phyloP scores from a whole-genome alignment of 2,888 invertebrate genomes.

The Silvanus unidentatus region DNA sequence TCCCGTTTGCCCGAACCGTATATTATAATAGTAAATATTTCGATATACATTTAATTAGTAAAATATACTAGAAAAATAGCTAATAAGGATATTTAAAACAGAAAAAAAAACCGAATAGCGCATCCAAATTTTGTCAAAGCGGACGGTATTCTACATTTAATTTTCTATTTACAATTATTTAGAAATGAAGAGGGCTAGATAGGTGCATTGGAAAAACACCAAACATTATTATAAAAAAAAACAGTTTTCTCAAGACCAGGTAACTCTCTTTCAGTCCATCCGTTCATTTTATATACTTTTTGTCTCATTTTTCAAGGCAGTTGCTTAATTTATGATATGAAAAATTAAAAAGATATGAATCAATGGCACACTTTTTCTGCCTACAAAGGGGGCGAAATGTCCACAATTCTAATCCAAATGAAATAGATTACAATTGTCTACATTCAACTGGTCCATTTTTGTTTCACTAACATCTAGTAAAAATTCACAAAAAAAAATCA shows the following conservation, averaged over 20 bases:
- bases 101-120: too few relatives aligned
- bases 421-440: too few relatives aligned
- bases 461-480: too few relatives aligned
- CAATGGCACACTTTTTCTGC: slow-evolving; percentile 15
- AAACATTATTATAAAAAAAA: background rate
- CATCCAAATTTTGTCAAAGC: slow-evolving; percentile 5
- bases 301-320: slow-evolving; percentile 18
- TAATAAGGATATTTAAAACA: too few relatives aligned
- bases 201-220: slow-evolving; percentile 1
- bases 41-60: too few relatives aligned
- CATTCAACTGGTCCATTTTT: too few relatives aligned
- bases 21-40: background rate
- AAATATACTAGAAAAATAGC: slow-evolving; percentile 27
- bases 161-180: background rate
- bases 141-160: slow-evolving; percentile 10
- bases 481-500: too few relatives aligned
- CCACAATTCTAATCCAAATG: too few relatives aligned
- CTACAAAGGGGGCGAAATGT: too few relatives aligned
- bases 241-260: slow-evolving; percentile 12
- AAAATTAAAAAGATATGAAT: slow-evolving; percentile 20
- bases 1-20: slow-evolving; percentile 36
- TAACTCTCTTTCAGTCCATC: slow-evolving; percentile 27
- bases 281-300: slow-evolving; percentile 14
- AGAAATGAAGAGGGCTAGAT: background rate
- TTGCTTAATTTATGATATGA: slow-evolving; percentile 18